Evolutionary conservation across 2,797 vertebrate genomes (phyloP), one percentile per base, ranked within the genome.

Genomic region (Mycteria americana): DNA sequence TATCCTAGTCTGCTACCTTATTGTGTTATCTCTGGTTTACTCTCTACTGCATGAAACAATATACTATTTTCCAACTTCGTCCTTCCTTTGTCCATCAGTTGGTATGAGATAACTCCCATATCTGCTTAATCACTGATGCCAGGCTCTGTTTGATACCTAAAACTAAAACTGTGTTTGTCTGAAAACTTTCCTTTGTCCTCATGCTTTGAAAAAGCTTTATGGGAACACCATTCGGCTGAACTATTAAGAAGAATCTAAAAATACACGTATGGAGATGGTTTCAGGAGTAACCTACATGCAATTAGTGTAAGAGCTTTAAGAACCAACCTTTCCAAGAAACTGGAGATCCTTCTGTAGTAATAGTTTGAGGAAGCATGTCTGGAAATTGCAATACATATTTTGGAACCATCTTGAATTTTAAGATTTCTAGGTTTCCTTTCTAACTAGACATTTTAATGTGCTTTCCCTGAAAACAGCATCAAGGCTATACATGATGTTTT

Each of bases 261-360:
- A 11, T 0, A 35, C 16, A 17, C 2, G 1, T 10, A 7, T 5
- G 12, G 17, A 50, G 43, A 28, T 11, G 22, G 31, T 27, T 62
- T 60, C 46, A 72, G 41, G 33, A 73, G 59, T 43, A 69, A 65
- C 30, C n/a, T 33, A 9, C 4, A 13, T 3, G 19, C 28, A 11
- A 15, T 48, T 75, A 28, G 48, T 39, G 3, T 11, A 18, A 73
- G 30, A 76, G 57, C 39, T 77, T 39, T 53, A 86, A 18, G 65
- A 67, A 80, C 67, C 41, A 91, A 48, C 35, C 75, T 70, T 18
- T 28, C 45, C 41, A 39, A 60, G 56, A n/a, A 67, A 67, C 1
- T 6, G 24, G 41, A 43, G 23, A 4, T n/a, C 31, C 7, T 59
- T 78, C 68, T 54, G 43, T 22, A 59, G 13, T 30, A 53, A 23